These are phyloP conservation scores for Coregonus sp. DNA, from an alignment of 2,797 vertebrate species.

Conservation along the genomic window DNA sequence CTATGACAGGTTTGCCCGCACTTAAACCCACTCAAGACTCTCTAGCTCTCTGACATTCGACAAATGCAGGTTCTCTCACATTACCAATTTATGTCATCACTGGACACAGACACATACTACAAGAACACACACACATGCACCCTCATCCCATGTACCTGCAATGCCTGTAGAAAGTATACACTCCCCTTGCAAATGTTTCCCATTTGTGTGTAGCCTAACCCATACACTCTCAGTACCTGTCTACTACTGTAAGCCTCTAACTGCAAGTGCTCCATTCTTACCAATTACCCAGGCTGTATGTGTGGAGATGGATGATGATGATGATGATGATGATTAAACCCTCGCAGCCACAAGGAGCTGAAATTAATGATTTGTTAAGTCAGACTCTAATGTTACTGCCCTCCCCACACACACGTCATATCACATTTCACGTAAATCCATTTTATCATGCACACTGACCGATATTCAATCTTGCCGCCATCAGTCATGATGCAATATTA, in stretches of 20 bases:
- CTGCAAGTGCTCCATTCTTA: background rate
- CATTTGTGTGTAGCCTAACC: too few species aligned
- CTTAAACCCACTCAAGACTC: background rate
- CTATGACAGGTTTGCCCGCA: background rate
- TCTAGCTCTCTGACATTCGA: background rate
- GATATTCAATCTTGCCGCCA: slow-evolving; percentile 49
- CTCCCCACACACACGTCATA: background rate
- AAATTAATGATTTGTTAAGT: slow-evolving; percentile 21
- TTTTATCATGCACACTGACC: background rate
- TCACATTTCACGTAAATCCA: too few species aligned
- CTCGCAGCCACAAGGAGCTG: background rate
- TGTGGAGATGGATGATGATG: background rate
- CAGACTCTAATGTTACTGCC: slow-evolving; percentile 40
- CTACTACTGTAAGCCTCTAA: background rate
- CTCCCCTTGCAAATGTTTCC: too few species aligned
- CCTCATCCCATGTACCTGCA: too few species aligned
- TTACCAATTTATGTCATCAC: background rate
- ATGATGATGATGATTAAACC: background rate
- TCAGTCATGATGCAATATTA: slow-evolving; percentile 65
- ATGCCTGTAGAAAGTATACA: too few species aligned
- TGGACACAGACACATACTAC: background rate
- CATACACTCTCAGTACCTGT: too few species aligned
- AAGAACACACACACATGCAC: background rate
- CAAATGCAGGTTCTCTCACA: background rate
- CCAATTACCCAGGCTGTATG: background rate